phyloP scores from a whole-genome alignment of 2,113 vertebrate genomes.

The Aythya baeri region DNA sequence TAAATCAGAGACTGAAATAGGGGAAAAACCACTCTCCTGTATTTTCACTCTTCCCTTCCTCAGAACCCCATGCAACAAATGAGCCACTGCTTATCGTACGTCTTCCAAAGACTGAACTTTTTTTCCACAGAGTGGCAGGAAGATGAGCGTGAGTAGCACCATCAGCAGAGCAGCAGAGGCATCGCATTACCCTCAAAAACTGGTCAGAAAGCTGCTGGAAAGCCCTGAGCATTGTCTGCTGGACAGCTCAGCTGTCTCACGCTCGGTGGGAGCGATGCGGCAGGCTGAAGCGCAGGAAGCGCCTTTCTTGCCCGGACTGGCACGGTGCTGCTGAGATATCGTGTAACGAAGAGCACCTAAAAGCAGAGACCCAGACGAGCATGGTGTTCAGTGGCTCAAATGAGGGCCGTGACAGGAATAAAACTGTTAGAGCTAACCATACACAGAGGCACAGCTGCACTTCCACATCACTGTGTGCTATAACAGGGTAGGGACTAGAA shows the following conservation, averaged over 20 bases:
- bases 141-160: not conserved
- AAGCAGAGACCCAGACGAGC: not conserved
- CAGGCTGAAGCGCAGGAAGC: not conserved
- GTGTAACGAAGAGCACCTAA: not conserved
- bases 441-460: not conserved
- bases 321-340: not conserved
- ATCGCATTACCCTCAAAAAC: not conserved
- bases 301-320: not conserved
- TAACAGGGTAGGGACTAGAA: not conserved
- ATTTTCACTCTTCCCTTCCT: not conserved
- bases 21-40: not conserved
- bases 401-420: not conserved
- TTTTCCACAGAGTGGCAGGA: not conserved
- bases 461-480: not conserved
- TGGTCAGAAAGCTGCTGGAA: not conserved
- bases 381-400: not conserved
- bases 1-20: conserved; percentile 19
- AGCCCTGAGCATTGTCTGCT: not conserved
- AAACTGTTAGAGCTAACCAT: not conserved
- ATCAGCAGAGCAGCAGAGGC: not conserved
- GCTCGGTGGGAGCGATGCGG: not conserved
- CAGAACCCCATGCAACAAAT: not conserved
- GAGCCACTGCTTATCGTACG: not conserved
- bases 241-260: not conserved
- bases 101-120: not conserved